Percentiles rank a stretch among this genome's conserved stretches.
phyloP scores from a whole-genome alignment of 1,140 invertebrate species.

The Oscheius sp. region DNA sequence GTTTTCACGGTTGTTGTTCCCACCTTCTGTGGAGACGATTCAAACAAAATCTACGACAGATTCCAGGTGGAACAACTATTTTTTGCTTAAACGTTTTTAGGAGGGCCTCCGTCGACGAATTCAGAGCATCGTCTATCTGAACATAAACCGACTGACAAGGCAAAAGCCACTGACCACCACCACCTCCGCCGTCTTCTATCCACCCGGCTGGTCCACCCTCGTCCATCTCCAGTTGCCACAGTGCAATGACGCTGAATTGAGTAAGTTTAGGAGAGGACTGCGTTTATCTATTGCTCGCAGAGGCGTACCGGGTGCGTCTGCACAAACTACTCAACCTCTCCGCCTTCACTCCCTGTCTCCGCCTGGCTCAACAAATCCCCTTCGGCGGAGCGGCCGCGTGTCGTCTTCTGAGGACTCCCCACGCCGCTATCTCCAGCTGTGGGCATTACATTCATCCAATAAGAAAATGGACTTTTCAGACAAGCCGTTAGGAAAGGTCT shows the following conservation, averaged over 20 bases:
- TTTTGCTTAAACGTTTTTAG: slow-evolving; percentile 5
- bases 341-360: slow-evolving; percentile 5
- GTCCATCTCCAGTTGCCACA: slow-evolving; percentile 26
- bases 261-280: background rate
- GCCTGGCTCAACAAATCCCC: slow-evolving; percentile 12
- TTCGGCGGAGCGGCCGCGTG: background rate
- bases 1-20: slow-evolving; percentile 22
- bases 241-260: background rate
- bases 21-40: slow-evolving; percentile 12
- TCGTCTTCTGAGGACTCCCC: slow-evolving; percentile 21
- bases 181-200: slow-evolving; percentile 21
- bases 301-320: slow-evolving; percentile 15
- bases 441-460: background rate
- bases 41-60: slow-evolving; percentile 12
- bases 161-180: slow-evolving; percentile 4
- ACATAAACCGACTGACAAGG: background rate
- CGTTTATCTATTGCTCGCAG: background rate
- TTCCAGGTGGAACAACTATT: slow-evolving; percentile 1
- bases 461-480: slow-evolving; percentile 34
- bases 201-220: slow-evolving; percentile 25
- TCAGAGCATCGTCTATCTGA: slow-evolving; percentile 2
- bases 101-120: slow-evolving; percentile 15
- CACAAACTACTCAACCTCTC: slow-evolving; percentile 23
- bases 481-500: slow-evolving; percentile 63
- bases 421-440: slow-evolving; percentile 21